Evolutionary conservation across 1,140 invertebrate genomes (phyloP).

Genomic region (Samia ricini): DNA sequence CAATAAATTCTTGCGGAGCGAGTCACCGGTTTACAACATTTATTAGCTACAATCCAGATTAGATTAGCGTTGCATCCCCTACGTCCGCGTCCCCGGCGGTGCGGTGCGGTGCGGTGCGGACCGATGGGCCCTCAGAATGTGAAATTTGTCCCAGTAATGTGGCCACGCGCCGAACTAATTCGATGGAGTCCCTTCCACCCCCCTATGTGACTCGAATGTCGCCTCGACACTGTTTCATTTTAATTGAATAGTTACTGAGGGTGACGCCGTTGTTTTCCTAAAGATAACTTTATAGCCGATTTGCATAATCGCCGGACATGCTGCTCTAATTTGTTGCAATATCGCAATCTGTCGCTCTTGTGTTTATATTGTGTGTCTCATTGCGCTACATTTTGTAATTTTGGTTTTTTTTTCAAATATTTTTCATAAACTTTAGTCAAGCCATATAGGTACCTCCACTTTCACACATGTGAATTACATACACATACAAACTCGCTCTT

Average conservation of each 20-base stretch:
- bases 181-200: conserved; percentile 62
- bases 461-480: no score
- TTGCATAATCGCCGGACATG: conserved; percentile 70
- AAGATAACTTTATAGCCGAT: conserved; percentile 70
- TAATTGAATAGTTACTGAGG: conserved; percentile 74
- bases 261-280: conserved; percentile 63
- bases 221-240: conserved; percentile 66
- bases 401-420: neutral
- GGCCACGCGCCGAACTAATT: conserved; percentile 75
- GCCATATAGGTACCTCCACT: no score
- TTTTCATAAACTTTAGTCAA: no score
- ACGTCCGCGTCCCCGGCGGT: neutral
- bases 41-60: conserved; percentile 75
- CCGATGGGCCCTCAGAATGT: conserved; percentile 48
- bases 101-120: conserved; percentile 9
- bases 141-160: conserved; percentile 73
- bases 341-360: conserved; percentile 65
- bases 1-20: conserved; percentile 68
- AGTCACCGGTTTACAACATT: conserved; percentile 67
- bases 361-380: neutral
- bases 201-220: conserved; percentile 72
- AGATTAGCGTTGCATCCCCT: conserved; percentile 73
- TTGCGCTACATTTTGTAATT: neutral
- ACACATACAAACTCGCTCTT: no score
- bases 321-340: conserved; percentile 65